These are phyloP conservation scores for Chlorocebus sabaeus DNA, from an alignment of 2,113 vertebrate genomes.

Conservation along the genomic window DNA sequence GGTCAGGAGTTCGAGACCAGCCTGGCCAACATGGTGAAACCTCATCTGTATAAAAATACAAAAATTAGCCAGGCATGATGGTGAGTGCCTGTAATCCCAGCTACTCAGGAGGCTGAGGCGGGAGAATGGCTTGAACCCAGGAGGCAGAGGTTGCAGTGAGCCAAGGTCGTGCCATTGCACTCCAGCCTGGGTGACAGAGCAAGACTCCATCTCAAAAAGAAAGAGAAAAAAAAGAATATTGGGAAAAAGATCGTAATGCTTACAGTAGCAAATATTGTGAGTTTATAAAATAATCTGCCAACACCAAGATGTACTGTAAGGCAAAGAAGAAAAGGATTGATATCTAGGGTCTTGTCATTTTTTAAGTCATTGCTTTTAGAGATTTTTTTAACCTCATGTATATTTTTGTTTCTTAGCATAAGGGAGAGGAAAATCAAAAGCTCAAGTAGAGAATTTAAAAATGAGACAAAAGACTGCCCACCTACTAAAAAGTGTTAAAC, in stretches of 20 bases:
- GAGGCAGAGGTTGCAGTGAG: no score
- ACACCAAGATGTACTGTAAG: background rate
- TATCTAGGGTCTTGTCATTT: background rate
- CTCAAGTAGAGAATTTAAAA: background rate
- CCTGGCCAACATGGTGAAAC: no score
- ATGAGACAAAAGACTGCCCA: background rate
- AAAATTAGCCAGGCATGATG: no score
- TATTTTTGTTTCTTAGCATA: background rate
- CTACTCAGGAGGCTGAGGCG: no score
- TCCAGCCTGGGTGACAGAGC: no score
- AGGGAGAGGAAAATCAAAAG: background rate
- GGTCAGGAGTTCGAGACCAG: no score
- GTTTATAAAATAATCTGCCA: conserved; percentile 35
- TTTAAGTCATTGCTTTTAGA: background rate
- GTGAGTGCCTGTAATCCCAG: no score
- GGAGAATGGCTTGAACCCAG: no score
- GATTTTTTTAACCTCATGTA: background rate
- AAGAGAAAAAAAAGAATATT: background rate
- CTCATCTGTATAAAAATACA: no score
- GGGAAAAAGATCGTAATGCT: conserved; percentile 27
- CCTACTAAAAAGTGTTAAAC: background rate
- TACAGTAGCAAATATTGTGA: conserved; percentile 31
- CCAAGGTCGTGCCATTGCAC: no score
- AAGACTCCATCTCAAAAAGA: no score
- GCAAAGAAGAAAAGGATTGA: background rate